A percentile compares a stretch with the other conserved stretches of the same genome.
These are phyloP conservation scores for Nettapus auritus DNA, from an alignment of 2,113 vertebrate species.

Conservation along the genomic window DNA sequence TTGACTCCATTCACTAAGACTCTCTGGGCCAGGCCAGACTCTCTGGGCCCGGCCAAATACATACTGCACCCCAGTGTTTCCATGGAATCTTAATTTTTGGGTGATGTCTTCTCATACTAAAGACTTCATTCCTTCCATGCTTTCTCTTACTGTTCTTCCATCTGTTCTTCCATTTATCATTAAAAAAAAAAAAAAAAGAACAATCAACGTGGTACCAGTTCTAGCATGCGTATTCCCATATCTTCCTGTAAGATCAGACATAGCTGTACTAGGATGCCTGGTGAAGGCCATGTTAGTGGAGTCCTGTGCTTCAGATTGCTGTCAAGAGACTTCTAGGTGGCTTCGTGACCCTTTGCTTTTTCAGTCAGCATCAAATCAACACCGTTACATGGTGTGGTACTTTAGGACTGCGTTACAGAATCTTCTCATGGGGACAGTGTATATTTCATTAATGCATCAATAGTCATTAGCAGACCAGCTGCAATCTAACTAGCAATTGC, in stretches of 20 bases:
- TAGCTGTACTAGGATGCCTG: not conserved
- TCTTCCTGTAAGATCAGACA: not conserved
- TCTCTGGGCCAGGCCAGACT: too few relatives aligned
- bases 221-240: accelerated
- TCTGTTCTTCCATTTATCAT: not conserved
- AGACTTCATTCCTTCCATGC: not conserved
- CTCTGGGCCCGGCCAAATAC: too few relatives aligned
- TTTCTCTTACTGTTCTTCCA: not conserved
- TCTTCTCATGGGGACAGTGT: not conserved
- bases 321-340: not conserved
- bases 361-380: not conserved
- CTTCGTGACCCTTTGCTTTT: not conserved
- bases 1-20: too few relatives aligned
- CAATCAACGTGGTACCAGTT: accelerated
- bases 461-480: conserved; percentile 28
- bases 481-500: conserved; percentile 28
- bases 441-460: conserved; percentile 1
- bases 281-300: accelerated
- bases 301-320: not conserved
- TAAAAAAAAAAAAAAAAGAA: not conserved
- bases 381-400: accelerated
- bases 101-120: not conserved
- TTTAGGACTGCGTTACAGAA: not conserved
- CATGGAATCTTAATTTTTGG: not conserved
- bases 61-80: not conserved